phyloP scores from a whole-genome alignment of 2,113 vertebrate genomes.

The Dinomys branickii region DNA sequence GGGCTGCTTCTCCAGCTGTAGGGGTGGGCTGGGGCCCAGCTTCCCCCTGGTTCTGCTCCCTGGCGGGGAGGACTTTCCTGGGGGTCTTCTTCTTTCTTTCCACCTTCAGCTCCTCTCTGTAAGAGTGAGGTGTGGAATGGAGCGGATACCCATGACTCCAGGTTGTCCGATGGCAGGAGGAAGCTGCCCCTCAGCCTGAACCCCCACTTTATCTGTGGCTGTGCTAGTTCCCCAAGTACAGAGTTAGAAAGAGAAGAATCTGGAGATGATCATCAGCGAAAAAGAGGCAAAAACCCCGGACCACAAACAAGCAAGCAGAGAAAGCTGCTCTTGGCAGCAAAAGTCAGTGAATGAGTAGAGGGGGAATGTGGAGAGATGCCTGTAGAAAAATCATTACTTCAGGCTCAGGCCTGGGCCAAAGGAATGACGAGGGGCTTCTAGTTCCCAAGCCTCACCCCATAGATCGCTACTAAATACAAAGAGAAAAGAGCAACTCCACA shows the following conservation, averaged over 20 bases:
- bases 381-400: neutral
- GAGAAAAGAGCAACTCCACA: neutral
- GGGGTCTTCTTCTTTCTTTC: neutral
- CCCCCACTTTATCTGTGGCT: rapidly evolving
- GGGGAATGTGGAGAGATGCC: neutral
- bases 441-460: neutral
- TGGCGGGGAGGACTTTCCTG: neutral
- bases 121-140: neutral
- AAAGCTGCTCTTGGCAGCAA: rapidly evolving
- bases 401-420: neutral
- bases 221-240: rapidly evolving
- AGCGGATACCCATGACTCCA: neutral
- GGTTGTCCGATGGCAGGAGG: neutral
- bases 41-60: rapidly evolving
- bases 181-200: rapidly evolving
- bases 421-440: neutral
- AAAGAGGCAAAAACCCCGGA: neutral
- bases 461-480: neutral
- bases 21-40: neutral
- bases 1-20: neutral
- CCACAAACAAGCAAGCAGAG: neutral
- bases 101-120: rapidly evolving
- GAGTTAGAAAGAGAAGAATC: neutral
- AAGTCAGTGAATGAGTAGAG: neutral
- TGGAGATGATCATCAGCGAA: neutral